These are phyloP conservation scores for Hirtodrosophila histrioides DNA, from an alignment of 2,888 invertebrate genomes.

Conservation along the genomic window DNA sequence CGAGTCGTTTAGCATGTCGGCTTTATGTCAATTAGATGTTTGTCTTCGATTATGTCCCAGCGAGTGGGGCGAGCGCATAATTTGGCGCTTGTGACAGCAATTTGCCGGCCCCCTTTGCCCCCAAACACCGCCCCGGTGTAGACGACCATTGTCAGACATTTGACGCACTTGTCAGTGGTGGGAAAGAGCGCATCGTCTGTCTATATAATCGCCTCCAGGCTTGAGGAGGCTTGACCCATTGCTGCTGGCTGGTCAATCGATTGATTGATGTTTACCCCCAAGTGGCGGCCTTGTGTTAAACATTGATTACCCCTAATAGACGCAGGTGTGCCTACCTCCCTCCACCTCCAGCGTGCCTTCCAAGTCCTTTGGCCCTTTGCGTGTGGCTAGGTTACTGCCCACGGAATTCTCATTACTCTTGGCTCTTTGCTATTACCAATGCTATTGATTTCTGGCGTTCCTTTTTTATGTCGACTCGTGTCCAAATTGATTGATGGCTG, in stretches of 20 bases:
- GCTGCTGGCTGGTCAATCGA: constrained; percentile 40
- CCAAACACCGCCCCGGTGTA: background rate
- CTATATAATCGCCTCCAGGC: constrained; percentile 11
- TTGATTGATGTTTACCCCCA: constrained; percentile 57
- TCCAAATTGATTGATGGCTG: constrained; percentile 61
- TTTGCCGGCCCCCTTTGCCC: constrained; percentile 45
- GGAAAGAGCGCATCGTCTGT: constrained; percentile 31
- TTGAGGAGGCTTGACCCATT: constrained; percentile 4
- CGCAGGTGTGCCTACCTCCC: constrained; percentile 41
- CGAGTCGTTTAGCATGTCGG: constrained; percentile 71
- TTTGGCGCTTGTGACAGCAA: constrained; percentile 76
- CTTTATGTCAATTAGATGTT: constrained; percentile 77
- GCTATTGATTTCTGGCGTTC: constrained; percentile 45
- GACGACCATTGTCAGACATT: no score
- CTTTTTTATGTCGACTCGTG: constrained; percentile 38
- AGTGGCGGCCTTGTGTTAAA: constrained; percentile 51
- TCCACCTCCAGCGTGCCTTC: background rate
- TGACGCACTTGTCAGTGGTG: background rate
- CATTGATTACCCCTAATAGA: constrained; percentile 66
- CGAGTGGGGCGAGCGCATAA: constrained; percentile 57
- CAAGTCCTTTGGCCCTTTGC: constrained; percentile 36
- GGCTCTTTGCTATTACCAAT: constrained; percentile 13
- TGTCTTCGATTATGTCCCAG: constrained; percentile 69
- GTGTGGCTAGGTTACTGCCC: constrained; percentile 7
- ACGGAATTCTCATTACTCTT: background rate